Conservation (phyloP, 2,797 vertebrate genomes). For the Thripadectes ignobilis region DNA sequence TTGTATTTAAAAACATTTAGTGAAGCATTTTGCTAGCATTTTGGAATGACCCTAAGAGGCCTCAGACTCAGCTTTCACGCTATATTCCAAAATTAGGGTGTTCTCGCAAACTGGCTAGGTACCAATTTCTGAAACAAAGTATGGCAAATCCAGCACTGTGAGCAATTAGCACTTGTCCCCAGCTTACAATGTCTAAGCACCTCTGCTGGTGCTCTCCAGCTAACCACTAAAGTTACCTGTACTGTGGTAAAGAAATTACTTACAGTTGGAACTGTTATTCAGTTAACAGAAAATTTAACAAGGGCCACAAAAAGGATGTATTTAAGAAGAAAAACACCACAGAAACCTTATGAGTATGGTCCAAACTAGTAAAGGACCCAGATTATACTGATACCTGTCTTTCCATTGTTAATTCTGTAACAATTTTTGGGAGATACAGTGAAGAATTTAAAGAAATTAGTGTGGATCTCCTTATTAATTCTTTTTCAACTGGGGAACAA, state of each 20-base stretch:
- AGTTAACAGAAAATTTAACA: neutral
- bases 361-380: neutral
- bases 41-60: constrained; percentile 21
- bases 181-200: neutral
- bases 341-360: neutral
- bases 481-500: neutral
- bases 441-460: neutral
- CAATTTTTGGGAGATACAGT: neutral
- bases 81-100: constrained; percentile 25
- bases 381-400: neutral
- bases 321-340: neutral
- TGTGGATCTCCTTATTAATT: neutral
- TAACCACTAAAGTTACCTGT: neutral
- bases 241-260: neutral
- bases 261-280: neutral
- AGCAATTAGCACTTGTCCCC: neutral
- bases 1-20: neutral
- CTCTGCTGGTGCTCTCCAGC: neutral
- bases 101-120: neutral
- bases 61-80: constrained; percentile 26
- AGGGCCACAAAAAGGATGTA: neutral
- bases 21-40: constrained; percentile 20
- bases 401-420: neutral
- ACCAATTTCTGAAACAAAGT: constrained; percentile 34
- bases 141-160: neutral